These are phyloP conservation scores for Alsophila aescularia DNA, from an alignment of 2,888 invertebrate genomes.

Conservation along the genomic window DNA sequence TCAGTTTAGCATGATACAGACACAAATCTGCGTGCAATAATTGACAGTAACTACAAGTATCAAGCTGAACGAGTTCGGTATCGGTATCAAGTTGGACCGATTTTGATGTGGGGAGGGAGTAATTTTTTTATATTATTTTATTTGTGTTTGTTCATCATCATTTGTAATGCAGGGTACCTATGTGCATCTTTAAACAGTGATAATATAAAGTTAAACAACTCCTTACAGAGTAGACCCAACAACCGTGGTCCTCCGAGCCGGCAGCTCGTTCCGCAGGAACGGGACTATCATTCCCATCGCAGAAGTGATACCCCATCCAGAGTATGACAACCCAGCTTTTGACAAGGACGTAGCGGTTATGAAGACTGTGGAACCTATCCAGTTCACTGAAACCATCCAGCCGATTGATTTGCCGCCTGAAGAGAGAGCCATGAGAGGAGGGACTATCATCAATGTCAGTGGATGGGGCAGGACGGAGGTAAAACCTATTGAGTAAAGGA, in stretches of 20 bases:
- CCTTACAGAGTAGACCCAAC: slow-evolving; percentile 64
- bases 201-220: no score
- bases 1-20: no score
- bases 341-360: slow-evolving; percentile 76
- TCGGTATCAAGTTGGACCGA: no score
- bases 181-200: no score
- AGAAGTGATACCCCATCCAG: slow-evolving; percentile 67
- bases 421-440: slow-evolving; percentile 48
- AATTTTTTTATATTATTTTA: no score
- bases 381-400: slow-evolving; percentile 60
- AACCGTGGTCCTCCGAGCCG: slow-evolving; percentile 74
- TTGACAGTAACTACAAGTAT: no score
- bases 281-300: slow-evolving; percentile 75
- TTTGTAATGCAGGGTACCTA: no score
- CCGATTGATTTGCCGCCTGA: slow-evolving; percentile 57
- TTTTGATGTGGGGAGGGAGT: no score
- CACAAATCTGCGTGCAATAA: no score
- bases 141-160: no score
- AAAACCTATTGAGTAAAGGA: no score
- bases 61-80: no score
- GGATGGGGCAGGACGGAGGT: slow-evolving; percentile 75
- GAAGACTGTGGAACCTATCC: slow-evolving; percentile 64
- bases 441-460: slow-evolving; percentile 59
- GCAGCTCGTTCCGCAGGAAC: slow-evolving; percentile 66
- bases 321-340: slow-evolving; percentile 66